phyloP scores from a whole-genome alignment of 2,888 invertebrate species.

The Scaptodrosophila latifasciaeformis region DNA sequence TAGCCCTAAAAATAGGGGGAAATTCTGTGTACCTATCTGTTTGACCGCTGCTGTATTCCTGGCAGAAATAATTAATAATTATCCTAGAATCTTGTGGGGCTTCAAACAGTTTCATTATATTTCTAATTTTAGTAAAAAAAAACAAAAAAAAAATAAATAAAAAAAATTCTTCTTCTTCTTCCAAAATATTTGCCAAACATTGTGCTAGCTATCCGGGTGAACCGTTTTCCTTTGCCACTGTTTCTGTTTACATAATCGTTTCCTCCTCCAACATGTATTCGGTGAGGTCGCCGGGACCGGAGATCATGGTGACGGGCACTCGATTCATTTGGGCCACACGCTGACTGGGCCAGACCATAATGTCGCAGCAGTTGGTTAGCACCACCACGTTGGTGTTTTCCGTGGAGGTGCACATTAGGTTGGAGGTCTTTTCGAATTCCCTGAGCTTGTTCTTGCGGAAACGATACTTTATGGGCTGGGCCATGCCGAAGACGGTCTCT shows the following conservation, averaged over 20 bases:
- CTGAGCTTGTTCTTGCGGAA: conserved; percentile 44
- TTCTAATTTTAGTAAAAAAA: too few relatives aligned
- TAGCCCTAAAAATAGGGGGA: too few relatives aligned
- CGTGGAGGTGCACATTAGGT: conserved; percentile 37
- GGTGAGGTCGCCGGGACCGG: conserved; percentile 50
- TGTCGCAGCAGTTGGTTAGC: conserved; percentile 45
- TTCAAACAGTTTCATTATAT: too few relatives aligned
- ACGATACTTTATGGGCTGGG: conserved; percentile 48
- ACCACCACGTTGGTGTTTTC: conserved; percentile 56
- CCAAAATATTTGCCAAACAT: too few relatives aligned
- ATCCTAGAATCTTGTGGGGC: too few relatives aligned
- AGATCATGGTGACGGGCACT: conserved; percentile 47
- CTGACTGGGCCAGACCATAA: conserved; percentile 60
- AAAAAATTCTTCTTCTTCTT: too few relatives aligned
- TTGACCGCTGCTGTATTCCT: too few relatives aligned
- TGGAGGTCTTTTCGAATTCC: conserved; percentile 30
- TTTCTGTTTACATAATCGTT: conserved; percentile 51
- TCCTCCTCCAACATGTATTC: conserved; percentile 58
- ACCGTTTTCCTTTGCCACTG: too few relatives aligned
- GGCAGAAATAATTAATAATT: too few relatives aligned
- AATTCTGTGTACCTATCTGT: too few relatives aligned
- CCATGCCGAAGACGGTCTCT: conserved; percentile 49
- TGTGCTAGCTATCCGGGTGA: too few relatives aligned
- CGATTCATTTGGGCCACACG: conserved; percentile 56
- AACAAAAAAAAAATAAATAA: conserved; percentile 11